phyloP scores from a whole-genome alignment of 2,888 invertebrate genomes.

The Cephonodes hylas region DNA sequence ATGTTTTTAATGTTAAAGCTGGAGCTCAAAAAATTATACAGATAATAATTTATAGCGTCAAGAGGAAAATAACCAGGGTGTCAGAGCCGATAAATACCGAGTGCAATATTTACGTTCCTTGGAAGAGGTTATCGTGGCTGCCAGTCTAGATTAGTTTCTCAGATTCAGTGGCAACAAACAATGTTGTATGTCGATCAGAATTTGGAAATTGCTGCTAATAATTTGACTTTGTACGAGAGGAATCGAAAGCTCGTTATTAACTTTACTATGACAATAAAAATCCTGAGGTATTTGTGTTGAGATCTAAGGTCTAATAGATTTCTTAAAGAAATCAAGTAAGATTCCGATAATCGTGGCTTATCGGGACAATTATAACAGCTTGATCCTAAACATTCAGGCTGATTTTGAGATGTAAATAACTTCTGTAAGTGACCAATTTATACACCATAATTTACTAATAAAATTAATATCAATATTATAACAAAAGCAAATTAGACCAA shows the following conservation, averaged over 20 bases:
- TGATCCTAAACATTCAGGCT: no score
- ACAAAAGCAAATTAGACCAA: no score
- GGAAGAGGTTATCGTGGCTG: not conserved
- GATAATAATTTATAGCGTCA: not conserved
- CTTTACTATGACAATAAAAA: no score
- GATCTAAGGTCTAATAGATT: not conserved
- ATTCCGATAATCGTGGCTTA: no score
- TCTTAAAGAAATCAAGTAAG: no score
- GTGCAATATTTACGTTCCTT: not conserved
- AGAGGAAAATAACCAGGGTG: not conserved
- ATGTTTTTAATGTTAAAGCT: not conserved
- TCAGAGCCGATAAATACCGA: not conserved
- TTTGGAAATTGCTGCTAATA: not conserved
- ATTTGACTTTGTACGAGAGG: not conserved
- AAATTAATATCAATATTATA: no score
- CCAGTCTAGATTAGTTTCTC: not conserved
- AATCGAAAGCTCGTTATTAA: no score
- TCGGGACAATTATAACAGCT: no score
- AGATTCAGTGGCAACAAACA: not conserved
- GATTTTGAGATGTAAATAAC: no score
- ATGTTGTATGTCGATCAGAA: not conserved
- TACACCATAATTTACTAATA: no score
- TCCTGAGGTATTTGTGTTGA: no score
- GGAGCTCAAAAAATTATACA: not conserved
- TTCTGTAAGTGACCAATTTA: no score